Conservation (phyloP, 2,888 invertebrate species). For the Brachynemurus nebulosus region DNA sequence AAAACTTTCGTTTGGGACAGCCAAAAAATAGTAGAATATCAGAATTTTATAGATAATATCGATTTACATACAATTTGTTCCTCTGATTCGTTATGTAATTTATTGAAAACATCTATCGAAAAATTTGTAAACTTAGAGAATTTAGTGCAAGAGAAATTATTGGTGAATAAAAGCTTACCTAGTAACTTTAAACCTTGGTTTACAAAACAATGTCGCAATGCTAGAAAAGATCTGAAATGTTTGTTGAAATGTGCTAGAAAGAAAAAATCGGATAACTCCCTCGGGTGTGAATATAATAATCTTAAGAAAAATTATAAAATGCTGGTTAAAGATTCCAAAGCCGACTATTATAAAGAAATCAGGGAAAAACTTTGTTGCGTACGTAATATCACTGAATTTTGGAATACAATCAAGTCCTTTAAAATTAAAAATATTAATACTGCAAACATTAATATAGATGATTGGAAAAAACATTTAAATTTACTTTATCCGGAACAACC, state of each 20-base stretch:
- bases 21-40: neutral
- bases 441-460: neutral
- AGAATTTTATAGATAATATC: neutral
- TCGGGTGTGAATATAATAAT: neutral
- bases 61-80: neutral
- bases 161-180: neutral
- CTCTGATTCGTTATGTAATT: neutral
- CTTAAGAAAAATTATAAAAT: neutral
- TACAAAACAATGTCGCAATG: neutral
- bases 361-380: neutral
- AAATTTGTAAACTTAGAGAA: neutral
- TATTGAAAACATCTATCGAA: neutral
- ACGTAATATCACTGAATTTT: neutral
- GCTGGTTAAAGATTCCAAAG: neutral
- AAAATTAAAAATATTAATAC: neutral
- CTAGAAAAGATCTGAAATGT: neutral
- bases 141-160: neutral
- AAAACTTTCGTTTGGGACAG: neutral
- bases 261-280: neutral
- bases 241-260: neutral
- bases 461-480: neutral
- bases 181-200: neutral
- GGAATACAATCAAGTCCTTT: neutral
- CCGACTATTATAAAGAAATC: neutral
- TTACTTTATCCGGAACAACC: neutral